phyloP scores from a whole-genome alignment of 1,140 invertebrate species.

The Heliothis virescens region DNA sequence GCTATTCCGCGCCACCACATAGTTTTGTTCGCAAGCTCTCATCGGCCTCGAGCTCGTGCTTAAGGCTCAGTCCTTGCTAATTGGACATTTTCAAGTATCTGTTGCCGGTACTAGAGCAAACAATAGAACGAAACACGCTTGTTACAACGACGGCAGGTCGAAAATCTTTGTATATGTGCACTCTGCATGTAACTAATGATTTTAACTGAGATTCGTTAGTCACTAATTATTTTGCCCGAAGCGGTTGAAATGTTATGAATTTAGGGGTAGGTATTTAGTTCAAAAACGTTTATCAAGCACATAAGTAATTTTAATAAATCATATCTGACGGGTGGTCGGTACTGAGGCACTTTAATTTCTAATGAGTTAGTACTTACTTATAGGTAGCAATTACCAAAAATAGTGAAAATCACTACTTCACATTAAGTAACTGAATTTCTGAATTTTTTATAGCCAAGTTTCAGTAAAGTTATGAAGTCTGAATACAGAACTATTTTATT shows the following conservation, averaged over 20 bases:
- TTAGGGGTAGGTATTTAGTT: conserved; percentile 9
- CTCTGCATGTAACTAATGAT: conserved; percentile 30
- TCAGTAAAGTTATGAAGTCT: too few relatives aligned
- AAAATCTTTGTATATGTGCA: conserved; percentile 28
- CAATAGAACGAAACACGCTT: conserved; percentile 53
- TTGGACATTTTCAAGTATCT: conserved; percentile 73
- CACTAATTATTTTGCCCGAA: conserved; percentile 35
- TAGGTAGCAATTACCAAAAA: too few relatives aligned
- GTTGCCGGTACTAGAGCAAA: conserved; percentile 56
- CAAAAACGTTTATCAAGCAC: not conserved
- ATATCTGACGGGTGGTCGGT: too few relatives aligned
- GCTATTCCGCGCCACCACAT: conserved; percentile 69
- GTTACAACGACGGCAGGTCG: conserved; percentile 32
- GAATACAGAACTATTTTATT: too few relatives aligned
- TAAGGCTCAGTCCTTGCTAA: conserved; percentile 73
- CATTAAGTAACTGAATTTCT: too few relatives aligned
- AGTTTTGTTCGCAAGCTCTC: conserved; percentile 76
- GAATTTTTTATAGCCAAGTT: too few relatives aligned
- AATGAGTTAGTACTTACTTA: not conserved
- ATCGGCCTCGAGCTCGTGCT: conserved; percentile 63
- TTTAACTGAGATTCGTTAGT: conserved; percentile 35
- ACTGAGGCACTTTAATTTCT: not conserved
- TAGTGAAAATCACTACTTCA: too few relatives aligned
- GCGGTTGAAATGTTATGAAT: conserved; percentile 15
- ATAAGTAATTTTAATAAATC: not conserved